Evolutionary conservation across 2,888 invertebrate species (phyloP).

Genomic region (Brenthis daphne): DNA sequence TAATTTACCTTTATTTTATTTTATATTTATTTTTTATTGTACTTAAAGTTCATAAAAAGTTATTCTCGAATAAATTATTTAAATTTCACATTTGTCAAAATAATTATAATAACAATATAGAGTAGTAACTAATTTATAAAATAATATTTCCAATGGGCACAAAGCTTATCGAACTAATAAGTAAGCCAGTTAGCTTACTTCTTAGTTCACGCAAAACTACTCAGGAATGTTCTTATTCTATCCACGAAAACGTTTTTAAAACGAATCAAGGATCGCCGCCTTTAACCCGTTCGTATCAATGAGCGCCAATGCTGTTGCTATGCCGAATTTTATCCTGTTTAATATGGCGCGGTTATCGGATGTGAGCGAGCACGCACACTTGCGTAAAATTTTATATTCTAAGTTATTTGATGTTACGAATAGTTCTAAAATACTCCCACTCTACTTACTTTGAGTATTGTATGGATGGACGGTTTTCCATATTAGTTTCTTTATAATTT

Average conservation of each 20-base stretch:
- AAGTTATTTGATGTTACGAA: not conserved
- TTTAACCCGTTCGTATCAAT: conserved; percentile 22
- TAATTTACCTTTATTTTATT: too few species aligned
- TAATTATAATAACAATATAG: too few species aligned
- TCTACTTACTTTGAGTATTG: too few species aligned
- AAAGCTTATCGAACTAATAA: not conserved
- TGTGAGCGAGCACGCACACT: conserved; percentile 11
- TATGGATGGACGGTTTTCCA: too few species aligned
- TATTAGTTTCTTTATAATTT: too few species aligned
- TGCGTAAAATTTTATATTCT: conserved; percentile 11
- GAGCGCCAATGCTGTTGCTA: conserved; percentile 32
- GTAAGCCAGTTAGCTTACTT: not conserved
- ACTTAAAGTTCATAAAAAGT: too few species aligned
- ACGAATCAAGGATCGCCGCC: conserved; percentile 13
- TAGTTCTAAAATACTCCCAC: not conserved
- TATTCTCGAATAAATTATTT: too few species aligned
- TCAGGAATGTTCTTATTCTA: conserved; percentile 13
- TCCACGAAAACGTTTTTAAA: conserved; percentile 16
- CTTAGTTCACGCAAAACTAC: not conserved
- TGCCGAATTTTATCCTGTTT: conserved; percentile 35
- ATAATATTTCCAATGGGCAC: not conserved
- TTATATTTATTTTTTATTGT: too few species aligned
- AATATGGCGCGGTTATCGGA: conserved; percentile 18
- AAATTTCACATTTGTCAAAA: too few species aligned
- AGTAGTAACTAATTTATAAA: too few species aligned